phyloP scores from a whole-genome alignment of 30 jellyfish, hydroid and myxozoan genomes.

The Catostylus mosaicus region DNA sequence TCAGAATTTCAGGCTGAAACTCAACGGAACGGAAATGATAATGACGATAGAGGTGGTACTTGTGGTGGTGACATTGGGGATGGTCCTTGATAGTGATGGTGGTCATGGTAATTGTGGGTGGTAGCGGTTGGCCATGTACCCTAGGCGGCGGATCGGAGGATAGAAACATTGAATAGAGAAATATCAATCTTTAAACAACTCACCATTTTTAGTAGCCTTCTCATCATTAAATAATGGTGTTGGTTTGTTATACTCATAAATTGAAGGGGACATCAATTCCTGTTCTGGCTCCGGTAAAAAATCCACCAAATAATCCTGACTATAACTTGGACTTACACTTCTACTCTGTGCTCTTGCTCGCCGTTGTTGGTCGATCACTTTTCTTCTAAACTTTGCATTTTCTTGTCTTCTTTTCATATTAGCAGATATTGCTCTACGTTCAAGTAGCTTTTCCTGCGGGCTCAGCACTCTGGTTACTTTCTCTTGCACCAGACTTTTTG shows the following conservation, averaged over 20 bases:
- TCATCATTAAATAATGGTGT: slow-evolving; percentile 30
- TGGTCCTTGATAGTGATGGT: no score
- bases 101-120: no score
- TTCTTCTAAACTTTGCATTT: slow-evolving; percentile 54
- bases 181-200: no score
- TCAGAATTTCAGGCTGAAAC: no score
- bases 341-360: slow-evolving; percentile 35
- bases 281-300: slow-evolving; percentile 17
- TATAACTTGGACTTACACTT: slow-evolving; percentile 47
- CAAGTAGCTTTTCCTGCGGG: slow-evolving; percentile 50
- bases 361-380: slow-evolving; percentile 38
- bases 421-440: slow-evolving; percentile 66
- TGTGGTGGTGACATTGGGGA: no score
- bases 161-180: no score
- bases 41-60: no score
- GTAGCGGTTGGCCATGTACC: no score
- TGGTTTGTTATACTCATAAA: slow-evolving; percentile 66
- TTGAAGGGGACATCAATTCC: not conserved
- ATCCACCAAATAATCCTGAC: slow-evolving; percentile 30
- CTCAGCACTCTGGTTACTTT: slow-evolving; percentile 19
- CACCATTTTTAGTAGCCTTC: not conserved
- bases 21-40: no score
- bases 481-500: not conserved
- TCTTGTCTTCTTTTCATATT: slow-evolving; percentile 37
- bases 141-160: no score